Evolutionary conservation across 1,140 invertebrate species (phyloP).

Genomic region (Nasonia giraulti): DNA sequence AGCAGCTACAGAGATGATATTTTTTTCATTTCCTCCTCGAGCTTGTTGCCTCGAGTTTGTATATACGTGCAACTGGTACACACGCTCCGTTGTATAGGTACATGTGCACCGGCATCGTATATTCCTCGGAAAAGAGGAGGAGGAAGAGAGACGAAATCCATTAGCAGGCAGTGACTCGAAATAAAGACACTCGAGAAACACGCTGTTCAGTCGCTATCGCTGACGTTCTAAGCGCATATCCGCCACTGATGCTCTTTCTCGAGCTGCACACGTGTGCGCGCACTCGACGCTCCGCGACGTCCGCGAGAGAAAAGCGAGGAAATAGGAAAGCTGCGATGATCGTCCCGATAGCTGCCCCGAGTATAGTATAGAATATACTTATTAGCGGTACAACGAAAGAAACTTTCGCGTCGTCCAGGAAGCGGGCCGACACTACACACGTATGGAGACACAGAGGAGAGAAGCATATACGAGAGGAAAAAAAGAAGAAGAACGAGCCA

Average conservation of each 20-base stretch:
- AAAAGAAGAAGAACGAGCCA: background rate
- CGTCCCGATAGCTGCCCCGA: too few species aligned
- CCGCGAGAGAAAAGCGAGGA: too few species aligned
- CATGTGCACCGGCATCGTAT: too few species aligned
- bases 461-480: constrained; percentile 5
- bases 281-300: too few species aligned
- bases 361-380: too few species aligned
- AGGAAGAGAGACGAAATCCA: too few species aligned
- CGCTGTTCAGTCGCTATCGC: background rate
- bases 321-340: too few species aligned
- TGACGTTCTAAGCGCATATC: constrained; percentile 3
- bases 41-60: too few species aligned
- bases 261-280: background rate
- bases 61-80: too few species aligned
- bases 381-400: background rate
- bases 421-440: constrained; percentile 23
- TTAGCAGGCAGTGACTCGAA: background rate
- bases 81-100: too few species aligned
- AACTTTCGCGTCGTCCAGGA: background rate
- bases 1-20: background rate
- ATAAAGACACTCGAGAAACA: background rate
- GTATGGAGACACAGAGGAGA: background rate
- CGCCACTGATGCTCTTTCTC: background rate
- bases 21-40: background rate
- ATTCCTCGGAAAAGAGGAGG: too few species aligned